Evolutionary conservation across 2,113 vertebrate species (phyloP), one percentile per base, ranked within the genome.

Genomic region (Dissostichus mawsoni): DNA sequence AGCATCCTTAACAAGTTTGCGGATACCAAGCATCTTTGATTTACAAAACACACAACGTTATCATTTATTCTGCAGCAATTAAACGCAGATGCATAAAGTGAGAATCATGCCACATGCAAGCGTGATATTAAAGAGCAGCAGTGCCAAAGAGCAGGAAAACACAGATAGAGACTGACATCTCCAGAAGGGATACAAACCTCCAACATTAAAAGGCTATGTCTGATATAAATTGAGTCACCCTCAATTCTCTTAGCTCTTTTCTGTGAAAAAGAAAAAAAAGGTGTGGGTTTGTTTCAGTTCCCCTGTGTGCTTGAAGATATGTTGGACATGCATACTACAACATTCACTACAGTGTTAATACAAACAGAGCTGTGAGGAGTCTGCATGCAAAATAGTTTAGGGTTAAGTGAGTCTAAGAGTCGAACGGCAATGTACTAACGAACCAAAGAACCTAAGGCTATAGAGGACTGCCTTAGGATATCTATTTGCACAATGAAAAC

Each of bases 181-280:
- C 96, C 94, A 91, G 85, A 96, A 93, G 94, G 95, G 93, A 98
- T 98, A 98, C 97, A 96, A 97, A 99, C 98, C 98, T 99, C 98
- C 96, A 99, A 97, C 98, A 99, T 99, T 97, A 99, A 97, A 95
- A 97, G 96, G 96, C 98, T 99, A 98, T 99, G 98, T 94, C 98
- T 99, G 95, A 98, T 95, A 97, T 99, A 99, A 96, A 99, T 99
- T 95, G 96, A 98, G 96, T 99, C 98, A 95, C 96, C 97, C 96
- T 98, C 97, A 96, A 97, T 96, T 95, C 95, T 98, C 96, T 97
- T 98, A 95, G 96, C 95, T 96, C 96, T 99, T 95, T 96, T 99
- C 98, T 98, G 97, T 97, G 95, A 97, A 96, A 92, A 95, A 93
- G 78, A 90, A 92, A 93, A 87, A 87, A 92, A 84, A 86, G 82